Evolutionary conservation across 2,113 vertebrate species (phyloP).

Genomic region (Clarias gariepinus): DNA sequence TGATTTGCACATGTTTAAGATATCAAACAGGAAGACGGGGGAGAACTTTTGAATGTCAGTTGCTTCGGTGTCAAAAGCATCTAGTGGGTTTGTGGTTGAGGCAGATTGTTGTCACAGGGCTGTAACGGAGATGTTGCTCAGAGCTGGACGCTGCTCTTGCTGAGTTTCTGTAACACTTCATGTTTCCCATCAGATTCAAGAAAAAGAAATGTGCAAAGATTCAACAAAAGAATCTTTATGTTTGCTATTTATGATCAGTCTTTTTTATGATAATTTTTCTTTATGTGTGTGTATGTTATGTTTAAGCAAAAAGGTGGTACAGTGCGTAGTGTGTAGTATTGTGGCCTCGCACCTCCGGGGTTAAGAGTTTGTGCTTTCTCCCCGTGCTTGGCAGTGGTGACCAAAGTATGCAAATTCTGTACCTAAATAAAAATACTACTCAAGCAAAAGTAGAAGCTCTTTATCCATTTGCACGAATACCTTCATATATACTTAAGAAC

Average conservation of each 20-base stretch:
- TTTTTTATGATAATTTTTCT: background rate
- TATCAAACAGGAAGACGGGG: background rate
- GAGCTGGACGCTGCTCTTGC: background rate
- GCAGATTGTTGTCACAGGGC: background rate
- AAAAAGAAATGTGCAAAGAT: background rate
- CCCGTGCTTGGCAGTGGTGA: too few relatives aligned
- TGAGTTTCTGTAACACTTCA: background rate
- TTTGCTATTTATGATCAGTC: background rate
- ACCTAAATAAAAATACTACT: too few relatives aligned
- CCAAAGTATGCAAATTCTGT: too few relatives aligned
- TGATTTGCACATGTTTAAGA: background rate
- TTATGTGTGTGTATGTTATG: background rate
- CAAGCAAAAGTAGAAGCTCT: too few relatives aligned
- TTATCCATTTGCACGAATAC: too few relatives aligned
- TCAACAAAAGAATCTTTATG: background rate
- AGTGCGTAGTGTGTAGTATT: too few relatives aligned
- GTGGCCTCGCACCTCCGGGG: too few relatives aligned
- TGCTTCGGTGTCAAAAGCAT: background rate
- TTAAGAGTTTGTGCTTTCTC: too few relatives aligned
- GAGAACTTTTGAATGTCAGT: background rate
- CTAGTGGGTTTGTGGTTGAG: background rate
- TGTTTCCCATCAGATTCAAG: background rate
- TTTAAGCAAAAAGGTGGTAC: background rate
- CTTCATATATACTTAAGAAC: too few relatives aligned
- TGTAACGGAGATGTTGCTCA: background rate